Evolutionary conservation across 2,888 invertebrate genomes (phyloP).

Genomic region (Caenorhabditis becei): DNA sequence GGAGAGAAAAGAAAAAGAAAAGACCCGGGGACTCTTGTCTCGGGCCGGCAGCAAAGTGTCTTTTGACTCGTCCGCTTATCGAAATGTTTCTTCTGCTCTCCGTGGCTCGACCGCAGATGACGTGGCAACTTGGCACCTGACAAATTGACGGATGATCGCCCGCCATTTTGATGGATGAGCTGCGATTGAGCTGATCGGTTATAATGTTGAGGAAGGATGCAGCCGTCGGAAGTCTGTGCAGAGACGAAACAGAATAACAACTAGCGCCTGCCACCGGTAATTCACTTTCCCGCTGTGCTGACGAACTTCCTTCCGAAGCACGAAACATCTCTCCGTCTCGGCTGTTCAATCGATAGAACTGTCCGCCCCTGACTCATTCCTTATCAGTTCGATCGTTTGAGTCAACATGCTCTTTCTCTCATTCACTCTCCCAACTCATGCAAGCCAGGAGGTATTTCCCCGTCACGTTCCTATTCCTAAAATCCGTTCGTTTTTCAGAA

Average conservation of each 20-base stretch:
- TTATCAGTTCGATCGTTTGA: slow-evolving; percentile 6
- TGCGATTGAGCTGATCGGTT: slow-evolving; percentile 22
- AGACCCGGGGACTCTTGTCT: slow-evolving; percentile 5
- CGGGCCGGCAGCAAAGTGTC: slow-evolving; percentile 7
- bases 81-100: slow-evolving; percentile 5
- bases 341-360: neutral
- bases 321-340: neutral
- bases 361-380: neutral
- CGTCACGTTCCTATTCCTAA: neutral
- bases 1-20: slow-evolving; percentile 21
- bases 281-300: neutral
- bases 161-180: slow-evolving; percentile 48
- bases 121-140: slow-evolving; percentile 33
- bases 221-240: neutral
- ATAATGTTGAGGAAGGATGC: slow-evolving; percentile 7
- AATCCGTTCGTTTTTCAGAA: slow-evolving; percentile 25
- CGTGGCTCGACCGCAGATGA: slow-evolving; percentile 17
- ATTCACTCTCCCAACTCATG: slow-evolving; percentile 4
- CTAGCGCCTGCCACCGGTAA: neutral
- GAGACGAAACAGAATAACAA: neutral
- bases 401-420: neutral
- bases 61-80: neutral
- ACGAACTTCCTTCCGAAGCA: neutral
- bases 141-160: slow-evolving; percentile 28
- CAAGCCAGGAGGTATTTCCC: slow-evolving; percentile 27